phyloP scores from a whole-genome alignment of 2,113 vertebrate species.

The Rana temporaria region DNA sequence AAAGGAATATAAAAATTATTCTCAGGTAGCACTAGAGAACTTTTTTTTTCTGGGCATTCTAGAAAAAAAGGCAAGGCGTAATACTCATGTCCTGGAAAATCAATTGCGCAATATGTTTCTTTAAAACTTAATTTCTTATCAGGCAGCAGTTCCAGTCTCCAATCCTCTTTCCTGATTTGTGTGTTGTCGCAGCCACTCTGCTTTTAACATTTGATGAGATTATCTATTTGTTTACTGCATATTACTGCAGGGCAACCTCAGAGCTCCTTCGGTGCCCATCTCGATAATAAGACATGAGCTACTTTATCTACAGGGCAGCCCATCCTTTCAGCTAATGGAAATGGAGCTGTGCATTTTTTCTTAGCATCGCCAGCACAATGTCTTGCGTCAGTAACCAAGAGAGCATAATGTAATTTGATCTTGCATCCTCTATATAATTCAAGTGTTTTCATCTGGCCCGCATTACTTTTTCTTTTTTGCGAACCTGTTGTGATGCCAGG shows the following conservation, averaged over 20 bases:
- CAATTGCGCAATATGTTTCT: neutral
- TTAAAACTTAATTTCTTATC: neutral
- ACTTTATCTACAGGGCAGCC: slow-evolving; percentile 26
- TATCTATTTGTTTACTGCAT: slow-evolving; percentile 16
- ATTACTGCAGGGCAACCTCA: slow-evolving; percentile 10
- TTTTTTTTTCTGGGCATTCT: too few relatives aligned
- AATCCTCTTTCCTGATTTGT: neutral
- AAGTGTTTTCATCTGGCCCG: neutral
- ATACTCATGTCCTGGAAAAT: too few relatives aligned
- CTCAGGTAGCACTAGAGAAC: too few relatives aligned
- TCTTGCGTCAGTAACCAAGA: neutral
- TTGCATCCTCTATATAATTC: slow-evolving; percentile 33
- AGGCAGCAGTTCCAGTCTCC: neutral
- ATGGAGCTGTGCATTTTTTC: slow-evolving; percentile 34
- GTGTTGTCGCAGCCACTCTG: slow-evolving; percentile 14
- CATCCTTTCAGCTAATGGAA: slow-evolving; percentile 37
- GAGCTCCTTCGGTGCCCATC: slow-evolving; percentile 32
- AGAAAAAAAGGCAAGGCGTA: too few relatives aligned
- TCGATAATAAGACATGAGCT: slow-evolving; percentile 30
- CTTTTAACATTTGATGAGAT: slow-evolving; percentile 19
- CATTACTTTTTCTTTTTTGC: neutral
- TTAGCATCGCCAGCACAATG: neutral
- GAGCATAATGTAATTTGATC: slow-evolving; percentile 18
- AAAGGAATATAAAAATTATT: too few relatives aligned
- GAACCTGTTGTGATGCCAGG: neutral